phyloP scores from a whole-genome alignment of 2,888 invertebrate genomes.

The Synergus japonicus region DNA sequence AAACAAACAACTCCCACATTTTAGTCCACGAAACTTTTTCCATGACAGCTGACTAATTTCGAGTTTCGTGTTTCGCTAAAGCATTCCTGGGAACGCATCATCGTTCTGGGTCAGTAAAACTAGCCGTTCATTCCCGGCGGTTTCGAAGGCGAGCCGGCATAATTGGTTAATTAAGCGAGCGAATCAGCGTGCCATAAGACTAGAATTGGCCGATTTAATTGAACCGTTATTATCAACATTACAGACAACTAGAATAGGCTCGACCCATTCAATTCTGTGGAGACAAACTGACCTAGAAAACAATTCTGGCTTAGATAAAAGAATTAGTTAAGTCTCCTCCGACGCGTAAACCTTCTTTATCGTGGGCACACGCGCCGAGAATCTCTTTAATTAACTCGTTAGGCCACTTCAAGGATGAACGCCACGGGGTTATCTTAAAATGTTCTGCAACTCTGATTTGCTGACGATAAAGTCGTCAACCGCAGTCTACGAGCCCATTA shows the following conservation, averaged over 20 bases:
- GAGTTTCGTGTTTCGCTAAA: slow-evolving; percentile 14
- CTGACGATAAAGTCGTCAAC: slow-evolving; percentile 26
- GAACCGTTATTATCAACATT: slow-evolving; percentile 41
- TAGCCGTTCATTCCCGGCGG: slow-evolving; percentile 15
- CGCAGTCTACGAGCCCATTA: slow-evolving; percentile 14
- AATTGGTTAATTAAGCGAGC: slow-evolving; percentile 44
- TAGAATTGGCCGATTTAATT: slow-evolving; percentile 35
- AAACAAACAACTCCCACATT: slow-evolving; percentile 26
- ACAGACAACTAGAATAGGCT: slow-evolving; percentile 21
- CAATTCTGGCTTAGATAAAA: slow-evolving; percentile 30
- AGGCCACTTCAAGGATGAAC: slow-evolving; percentile 40
- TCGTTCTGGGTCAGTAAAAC: slow-evolving; percentile 39
- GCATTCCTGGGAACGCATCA: slow-evolving; percentile 34
- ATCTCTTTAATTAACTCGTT: slow-evolving; percentile 40
- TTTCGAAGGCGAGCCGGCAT: slow-evolving; percentile 6
- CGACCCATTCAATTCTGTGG: slow-evolving; percentile 29
- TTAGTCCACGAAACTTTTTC: slow-evolving; percentile 1
- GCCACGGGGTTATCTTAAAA: slow-evolving; percentile 29
- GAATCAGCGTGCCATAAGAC: slow-evolving; percentile 16
- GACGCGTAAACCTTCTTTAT: slow-evolving; percentile 31
- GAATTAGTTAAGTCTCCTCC: slow-evolving; percentile 28
- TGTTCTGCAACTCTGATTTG: slow-evolving; percentile 38
- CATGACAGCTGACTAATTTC: slow-evolving; percentile 15
- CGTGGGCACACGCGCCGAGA: slow-evolving; percentile 37
- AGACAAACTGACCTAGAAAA: slow-evolving; percentile 44